phyloP scores from a whole-genome alignment of 2,797 vertebrate species.

The Centroberyx gerrardi region DNA sequence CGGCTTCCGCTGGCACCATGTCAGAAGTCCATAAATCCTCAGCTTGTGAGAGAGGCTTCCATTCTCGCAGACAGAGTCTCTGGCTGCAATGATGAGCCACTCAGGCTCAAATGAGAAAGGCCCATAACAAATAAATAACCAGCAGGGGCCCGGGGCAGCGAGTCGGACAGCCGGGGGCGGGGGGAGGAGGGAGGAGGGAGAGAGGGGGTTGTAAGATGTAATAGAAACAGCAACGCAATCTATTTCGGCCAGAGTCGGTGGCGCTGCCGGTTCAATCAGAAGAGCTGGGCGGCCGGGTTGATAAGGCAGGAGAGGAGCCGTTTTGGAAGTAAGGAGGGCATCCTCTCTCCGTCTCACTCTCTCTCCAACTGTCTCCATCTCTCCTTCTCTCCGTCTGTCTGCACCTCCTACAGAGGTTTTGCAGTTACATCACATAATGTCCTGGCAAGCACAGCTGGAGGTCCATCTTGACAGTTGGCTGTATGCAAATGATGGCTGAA shows the following conservation, averaged over 20 bases:
- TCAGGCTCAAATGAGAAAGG: constrained; percentile 79
- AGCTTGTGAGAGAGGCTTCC: constrained; percentile 48
- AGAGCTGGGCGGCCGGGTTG: constrained; percentile 30
- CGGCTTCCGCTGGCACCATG: constrained; percentile 36
- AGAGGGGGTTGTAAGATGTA: constrained; percentile 35
- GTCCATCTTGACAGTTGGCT: no score
- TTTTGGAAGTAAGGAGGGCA: constrained; percentile 46
- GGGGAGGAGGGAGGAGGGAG: not conserved
- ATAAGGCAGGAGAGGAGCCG: constrained; percentile 55
- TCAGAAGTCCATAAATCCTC: constrained; percentile 78
- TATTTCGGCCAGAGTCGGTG: constrained; percentile 68
- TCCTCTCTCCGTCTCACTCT: constrained; percentile 45
- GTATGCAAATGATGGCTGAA: no score
- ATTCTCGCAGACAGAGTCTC: constrained; percentile 56
- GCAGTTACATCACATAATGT: constrained; percentile 46
- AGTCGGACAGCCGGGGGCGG: constrained; percentile 43
- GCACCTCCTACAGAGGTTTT: constrained; percentile 12
- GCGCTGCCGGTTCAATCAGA: constrained; percentile 64
- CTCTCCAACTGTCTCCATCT: constrained; percentile 26
- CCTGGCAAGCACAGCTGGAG: constrained; percentile 25
- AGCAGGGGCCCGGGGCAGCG: constrained; percentile 46
- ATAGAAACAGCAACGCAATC: constrained; percentile 73
- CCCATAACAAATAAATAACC: constrained; percentile 81
- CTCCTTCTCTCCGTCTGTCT: not conserved
- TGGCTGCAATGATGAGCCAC: constrained; percentile 75